These are phyloP conservation scores for Novumbra hubbsi DNA, from an alignment of 2,797 vertebrate genomes.

Conservation along the genomic window DNA sequence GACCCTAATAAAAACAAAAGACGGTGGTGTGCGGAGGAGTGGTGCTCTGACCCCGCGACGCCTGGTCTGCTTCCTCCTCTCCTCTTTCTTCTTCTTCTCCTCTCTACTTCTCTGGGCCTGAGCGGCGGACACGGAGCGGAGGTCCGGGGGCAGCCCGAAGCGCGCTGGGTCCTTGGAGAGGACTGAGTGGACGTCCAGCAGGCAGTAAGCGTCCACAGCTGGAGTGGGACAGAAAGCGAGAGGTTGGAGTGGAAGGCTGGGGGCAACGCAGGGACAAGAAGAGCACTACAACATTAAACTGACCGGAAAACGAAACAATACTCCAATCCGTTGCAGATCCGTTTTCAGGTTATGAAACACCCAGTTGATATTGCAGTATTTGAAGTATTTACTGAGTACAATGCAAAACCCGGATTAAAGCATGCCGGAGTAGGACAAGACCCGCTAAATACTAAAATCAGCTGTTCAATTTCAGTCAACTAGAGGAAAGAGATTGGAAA, in stretches of 20 bases:
- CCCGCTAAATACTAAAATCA: too few species aligned
- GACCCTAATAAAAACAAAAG: neutral
- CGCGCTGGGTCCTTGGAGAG: slow-evolving; percentile 67
- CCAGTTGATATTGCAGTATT: too few species aligned
- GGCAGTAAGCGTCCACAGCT: slow-evolving; percentile 85
- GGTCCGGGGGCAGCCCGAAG: slow-evolving; percentile 71
- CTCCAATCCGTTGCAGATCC: too few species aligned
- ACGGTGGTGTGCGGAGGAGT: slow-evolving; percentile 32
- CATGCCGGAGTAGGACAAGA: too few species aligned
- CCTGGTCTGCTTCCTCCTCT: slow-evolving; percentile 47
- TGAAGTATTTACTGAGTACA: too few species aligned
- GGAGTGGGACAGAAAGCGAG: slow-evolving; percentile 17
- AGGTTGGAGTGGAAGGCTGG: slow-evolving; percentile 1
- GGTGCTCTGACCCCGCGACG: slow-evolving; percentile 41
- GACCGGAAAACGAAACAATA: too few species aligned
- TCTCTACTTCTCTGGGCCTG: slow-evolving; percentile 28
- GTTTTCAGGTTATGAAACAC: too few species aligned
- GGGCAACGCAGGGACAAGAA: neutral
- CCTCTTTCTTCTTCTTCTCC: slow-evolving; percentile 57
- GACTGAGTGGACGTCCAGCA: slow-evolving; percentile 79
- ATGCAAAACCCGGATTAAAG: too few species aligned
- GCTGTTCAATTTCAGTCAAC: too few species aligned
- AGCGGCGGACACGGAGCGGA: slow-evolving; percentile 46
- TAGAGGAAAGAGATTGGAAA: too few species aligned
- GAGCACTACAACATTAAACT: too few species aligned